These are phyloP conservation scores for Sorex fumeus DNA, from an alignment of 2,113 vertebrate species.

Conservation along the genomic window DNA sequence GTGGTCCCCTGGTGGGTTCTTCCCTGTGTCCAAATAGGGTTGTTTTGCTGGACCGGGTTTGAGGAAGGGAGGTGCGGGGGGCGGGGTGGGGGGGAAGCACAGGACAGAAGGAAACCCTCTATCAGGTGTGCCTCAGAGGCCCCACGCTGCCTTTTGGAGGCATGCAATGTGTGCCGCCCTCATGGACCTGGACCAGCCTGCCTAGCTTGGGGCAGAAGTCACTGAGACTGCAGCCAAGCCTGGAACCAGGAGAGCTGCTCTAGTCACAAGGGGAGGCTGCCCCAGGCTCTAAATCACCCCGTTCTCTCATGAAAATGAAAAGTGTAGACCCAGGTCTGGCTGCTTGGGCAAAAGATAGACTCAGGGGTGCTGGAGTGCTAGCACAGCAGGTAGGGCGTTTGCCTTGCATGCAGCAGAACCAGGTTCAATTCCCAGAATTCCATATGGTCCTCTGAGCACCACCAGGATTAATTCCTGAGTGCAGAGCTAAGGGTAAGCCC, in stretches of 20 bases:
- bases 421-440: too few relatives aligned
- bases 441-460: too few relatives aligned
- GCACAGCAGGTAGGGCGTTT: too few relatives aligned
- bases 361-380: too few relatives aligned
- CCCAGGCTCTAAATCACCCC: background rate
- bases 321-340: background rate
- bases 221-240: background rate
- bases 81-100: too few relatives aligned
- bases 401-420: too few relatives aligned
- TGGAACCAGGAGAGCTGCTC: background rate
- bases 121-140: constrained; percentile 66
- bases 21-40: background rate
- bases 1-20: background rate
- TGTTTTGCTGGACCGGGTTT: background rate
- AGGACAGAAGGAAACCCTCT: constrained; percentile 79
- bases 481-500: too few relatives aligned
- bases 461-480: too few relatives aligned
- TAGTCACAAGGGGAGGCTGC: background rate
- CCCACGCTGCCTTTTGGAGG: constrained; percentile 41
- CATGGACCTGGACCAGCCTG: too few relatives aligned
- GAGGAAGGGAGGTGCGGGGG: too few relatives aligned
- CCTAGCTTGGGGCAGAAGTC: background rate
- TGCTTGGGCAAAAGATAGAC: background rate
- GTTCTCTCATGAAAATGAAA: background rate
- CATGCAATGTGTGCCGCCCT: background rate